These are phyloP conservation scores for Melanerpes aurifrons DNA, from an alignment of 2,113 vertebrate genomes.

Conservation along the genomic window DNA sequence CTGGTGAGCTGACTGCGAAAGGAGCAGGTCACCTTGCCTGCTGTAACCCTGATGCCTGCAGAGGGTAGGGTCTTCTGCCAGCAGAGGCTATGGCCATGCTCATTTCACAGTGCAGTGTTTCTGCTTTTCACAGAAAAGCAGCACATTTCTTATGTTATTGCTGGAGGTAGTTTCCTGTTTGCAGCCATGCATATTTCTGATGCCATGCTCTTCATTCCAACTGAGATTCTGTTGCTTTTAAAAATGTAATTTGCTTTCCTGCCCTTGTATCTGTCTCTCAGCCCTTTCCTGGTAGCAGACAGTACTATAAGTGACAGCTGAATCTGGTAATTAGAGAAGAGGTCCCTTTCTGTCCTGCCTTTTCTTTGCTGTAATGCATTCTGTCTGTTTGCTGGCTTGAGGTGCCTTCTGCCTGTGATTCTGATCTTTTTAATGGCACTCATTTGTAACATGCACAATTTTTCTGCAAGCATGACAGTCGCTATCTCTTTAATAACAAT, in stretches of 20 bases:
- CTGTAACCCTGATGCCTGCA: background rate
- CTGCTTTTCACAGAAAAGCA: background rate
- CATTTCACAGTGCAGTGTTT: accelerated
- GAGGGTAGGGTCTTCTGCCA: background rate
- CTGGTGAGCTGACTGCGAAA: background rate
- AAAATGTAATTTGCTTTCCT: background rate
- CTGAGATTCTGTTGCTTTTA: background rate
- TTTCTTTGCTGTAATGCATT: conserved; percentile 11
- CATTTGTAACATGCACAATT: conserved; percentile 66
- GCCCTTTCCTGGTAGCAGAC: background rate
- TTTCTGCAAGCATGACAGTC: conserved; percentile 60
- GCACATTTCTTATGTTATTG: background rate
- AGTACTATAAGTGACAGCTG: conserved; percentile 27
- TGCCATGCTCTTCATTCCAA: background rate
- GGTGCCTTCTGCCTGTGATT: conserved; percentile 37
- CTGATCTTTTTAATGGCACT: conserved; percentile 65
- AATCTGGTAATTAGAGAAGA: conserved; percentile 50
- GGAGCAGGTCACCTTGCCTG: background rate
- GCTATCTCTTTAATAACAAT: conserved; percentile 60
- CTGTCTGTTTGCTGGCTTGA: conserved; percentile 55
- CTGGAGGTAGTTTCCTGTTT: background rate
- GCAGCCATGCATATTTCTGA: background rate
- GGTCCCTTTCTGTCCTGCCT: background rate
- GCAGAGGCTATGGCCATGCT: accelerated
- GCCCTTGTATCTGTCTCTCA: conserved; percentile 6